Base-by-base conservation (phyloP, 2,113 vertebrate species). In the Elanus axillaris region DNA sequence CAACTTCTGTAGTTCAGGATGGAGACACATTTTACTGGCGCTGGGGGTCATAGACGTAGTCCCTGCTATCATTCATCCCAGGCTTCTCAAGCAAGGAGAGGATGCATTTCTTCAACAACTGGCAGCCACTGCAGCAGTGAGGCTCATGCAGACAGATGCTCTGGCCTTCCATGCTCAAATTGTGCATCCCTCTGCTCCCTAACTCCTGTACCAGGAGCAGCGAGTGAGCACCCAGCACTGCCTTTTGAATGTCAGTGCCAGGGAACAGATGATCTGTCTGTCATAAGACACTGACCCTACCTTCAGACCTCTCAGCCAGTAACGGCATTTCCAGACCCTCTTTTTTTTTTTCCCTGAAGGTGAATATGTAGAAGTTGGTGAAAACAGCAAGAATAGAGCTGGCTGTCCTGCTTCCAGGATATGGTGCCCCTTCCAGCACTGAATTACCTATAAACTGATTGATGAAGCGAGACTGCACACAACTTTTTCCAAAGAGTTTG, bases 201-300 rank as follows among this genome's bases (percentile, higher is more conserved):
- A 0, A 7, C 21, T 55, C 36, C 0, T 3, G 60, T 7, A 3
- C 22, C 78, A 40, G 62, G 56, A 84, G 55, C 71, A 48, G 40
- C 0, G 2, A 45, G 48, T 0, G 13, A 58, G 73, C 60, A 23
- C 62, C 20, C 13, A 47, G 71, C 1, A 2, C 47, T 15, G 20
- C 71, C 38, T 32, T 81, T 21, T 31, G 16, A 27, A 25, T 8
- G 19, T 4, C 69, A 31, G n/a, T 62, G 52, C 68, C 29, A 59
- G 47, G 53, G 27, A 71, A 3, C 27, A 48, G 40, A 12, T 16
- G 17, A 40, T 79, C 34, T n/a, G 67, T 11, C 40, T 93, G n/a
- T n/a, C 19, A 13, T 9, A 12, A 18, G 42, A 8, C 68, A 21
- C 63, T 19, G 34, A 84, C 16, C 55, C 43, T n/a, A 9, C 26